phyloP scores from a whole-genome alignment of 2,797 vertebrate genomes.

The Masticophis lateralis region DNA sequence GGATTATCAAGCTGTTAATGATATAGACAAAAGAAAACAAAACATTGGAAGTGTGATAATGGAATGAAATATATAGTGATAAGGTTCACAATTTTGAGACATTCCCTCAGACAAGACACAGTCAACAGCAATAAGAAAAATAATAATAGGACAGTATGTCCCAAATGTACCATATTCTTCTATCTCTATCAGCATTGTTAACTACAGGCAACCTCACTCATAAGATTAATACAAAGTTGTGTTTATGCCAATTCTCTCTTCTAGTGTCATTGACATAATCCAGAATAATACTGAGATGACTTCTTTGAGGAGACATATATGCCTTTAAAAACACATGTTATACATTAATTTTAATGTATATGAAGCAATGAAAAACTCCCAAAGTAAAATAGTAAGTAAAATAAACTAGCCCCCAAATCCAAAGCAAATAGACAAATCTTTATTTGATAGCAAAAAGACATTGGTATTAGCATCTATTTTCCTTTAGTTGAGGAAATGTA shows the following conservation, averaged over 20 bases:
- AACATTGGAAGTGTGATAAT: neutral
- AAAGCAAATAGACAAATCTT: neutral
- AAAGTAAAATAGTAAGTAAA: neutral
- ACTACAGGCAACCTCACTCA: neutral
- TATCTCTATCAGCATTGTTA: neutral
- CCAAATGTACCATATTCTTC: neutral
- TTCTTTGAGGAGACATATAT: neutral
- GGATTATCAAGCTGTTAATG: neutral
- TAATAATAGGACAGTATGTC: neutral
- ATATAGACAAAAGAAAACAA: neutral
- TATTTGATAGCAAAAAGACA: neutral
- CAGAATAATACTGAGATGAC: neutral
- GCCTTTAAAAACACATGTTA: neutral
- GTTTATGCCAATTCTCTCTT: neutral
- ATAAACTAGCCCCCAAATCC: neutral
- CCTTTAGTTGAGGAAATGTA: neutral
- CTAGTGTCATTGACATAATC: neutral
- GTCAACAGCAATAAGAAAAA: neutral
- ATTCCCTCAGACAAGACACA: neutral
- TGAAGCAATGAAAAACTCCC: neutral
- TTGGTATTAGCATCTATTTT: neutral
- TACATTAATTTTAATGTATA: neutral
- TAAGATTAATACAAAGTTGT: conserved; percentile 1
- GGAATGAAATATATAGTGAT: neutral
- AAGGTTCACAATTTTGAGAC: neutral